A percentile compares a stretch with the other conserved stretches of the same genome.
These are phyloP conservation scores for Zaprionus africanus DNA, from an alignment of 1,140 invertebrate genomes.

Conservation along the genomic window DNA sequence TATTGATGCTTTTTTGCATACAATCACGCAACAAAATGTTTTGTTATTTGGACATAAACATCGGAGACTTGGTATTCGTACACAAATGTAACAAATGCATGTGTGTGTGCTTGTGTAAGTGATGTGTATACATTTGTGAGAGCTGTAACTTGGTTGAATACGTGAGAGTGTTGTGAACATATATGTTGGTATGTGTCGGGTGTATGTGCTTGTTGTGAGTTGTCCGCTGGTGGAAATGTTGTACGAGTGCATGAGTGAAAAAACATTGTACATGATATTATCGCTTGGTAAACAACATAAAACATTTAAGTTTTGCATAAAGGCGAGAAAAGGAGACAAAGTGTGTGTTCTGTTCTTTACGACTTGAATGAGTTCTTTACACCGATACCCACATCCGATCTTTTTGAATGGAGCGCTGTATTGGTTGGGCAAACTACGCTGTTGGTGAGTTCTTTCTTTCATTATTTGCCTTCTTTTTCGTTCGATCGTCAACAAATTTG, in stretches of 20 bases:
- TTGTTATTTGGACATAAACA: constrained; percentile 67
- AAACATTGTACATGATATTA: constrained; percentile 79
- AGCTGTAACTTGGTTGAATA: constrained; percentile 8
- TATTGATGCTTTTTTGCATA: constrained; percentile 54
- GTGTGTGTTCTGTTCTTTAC: constrained; percentile 7
- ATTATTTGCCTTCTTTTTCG: constrained; percentile 12
- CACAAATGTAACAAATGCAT: constrained; percentile 38
- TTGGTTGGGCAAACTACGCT: neutral
- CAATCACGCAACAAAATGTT: constrained; percentile 67
- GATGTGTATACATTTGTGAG: constrained; percentile 14
- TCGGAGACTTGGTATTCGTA: constrained; percentile 56
- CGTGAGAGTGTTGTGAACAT: constrained; percentile 16
- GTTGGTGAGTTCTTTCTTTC: constrained; percentile 14
- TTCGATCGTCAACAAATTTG: constrained; percentile 28
- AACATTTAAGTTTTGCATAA: constrained; percentile 39
- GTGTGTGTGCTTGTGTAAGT: constrained; percentile 21
- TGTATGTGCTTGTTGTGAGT: constrained; percentile 28
- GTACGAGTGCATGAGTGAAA: constrained; percentile 37
- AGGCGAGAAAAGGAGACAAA: neutral
- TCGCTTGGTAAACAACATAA: constrained; percentile 48
- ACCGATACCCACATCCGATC: constrained; percentile 23
- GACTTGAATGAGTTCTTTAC: constrained; percentile 11
- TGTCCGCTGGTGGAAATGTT: constrained; percentile 18
- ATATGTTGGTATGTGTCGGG: neutral
- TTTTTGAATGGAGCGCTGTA: constrained; percentile 39